Evolutionary conservation across 2,888 invertebrate species (phyloP).

Genomic region (Monopis laevigella): DNA sequence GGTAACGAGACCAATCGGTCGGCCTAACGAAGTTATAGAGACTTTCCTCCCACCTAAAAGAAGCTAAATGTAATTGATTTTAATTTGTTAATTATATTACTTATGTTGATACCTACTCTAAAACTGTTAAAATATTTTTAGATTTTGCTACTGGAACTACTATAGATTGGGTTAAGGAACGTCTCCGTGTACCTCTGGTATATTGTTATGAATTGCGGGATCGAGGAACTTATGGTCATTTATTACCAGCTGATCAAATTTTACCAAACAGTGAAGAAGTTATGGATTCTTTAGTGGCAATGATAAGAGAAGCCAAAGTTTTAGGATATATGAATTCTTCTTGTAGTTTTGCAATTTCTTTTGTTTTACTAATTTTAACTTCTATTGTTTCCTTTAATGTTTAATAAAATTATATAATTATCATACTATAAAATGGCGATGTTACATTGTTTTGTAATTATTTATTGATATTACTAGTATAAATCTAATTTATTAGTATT

Average conservation of each 20-base stretch:
- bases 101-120: neutral
- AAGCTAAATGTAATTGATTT: too few species aligned
- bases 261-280: slow-evolving; percentile 70
- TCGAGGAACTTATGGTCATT: slow-evolving; percentile 71
- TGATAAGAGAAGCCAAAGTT: slow-evolving; percentile 42
- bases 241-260: slow-evolving; percentile 75
- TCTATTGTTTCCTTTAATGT: neutral
- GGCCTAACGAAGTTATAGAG: too few species aligned
- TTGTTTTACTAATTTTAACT: neutral
- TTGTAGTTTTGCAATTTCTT: neutral
- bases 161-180: slow-evolving; percentile 80
- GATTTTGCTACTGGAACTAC: slow-evolving; percentile 74
- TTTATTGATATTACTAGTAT: too few species aligned
- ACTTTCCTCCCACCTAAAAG: too few species aligned
- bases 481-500: too few species aligned
- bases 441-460: too few species aligned
- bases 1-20: too few species aligned
- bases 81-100: too few species aligned
- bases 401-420: neutral
- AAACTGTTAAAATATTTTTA: slow-evolving; percentile 23
- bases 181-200: slow-evolving; percentile 67
- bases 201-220: slow-evolving; percentile 80
- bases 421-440: too few species aligned
- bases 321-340: slow-evolving; percentile 36
- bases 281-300: slow-evolving; percentile 49